These are phyloP conservation scores for Hydrocynus forskahlii DNA, from an alignment of 2,797 vertebrate species.

Conservation along the genomic window DNA sequence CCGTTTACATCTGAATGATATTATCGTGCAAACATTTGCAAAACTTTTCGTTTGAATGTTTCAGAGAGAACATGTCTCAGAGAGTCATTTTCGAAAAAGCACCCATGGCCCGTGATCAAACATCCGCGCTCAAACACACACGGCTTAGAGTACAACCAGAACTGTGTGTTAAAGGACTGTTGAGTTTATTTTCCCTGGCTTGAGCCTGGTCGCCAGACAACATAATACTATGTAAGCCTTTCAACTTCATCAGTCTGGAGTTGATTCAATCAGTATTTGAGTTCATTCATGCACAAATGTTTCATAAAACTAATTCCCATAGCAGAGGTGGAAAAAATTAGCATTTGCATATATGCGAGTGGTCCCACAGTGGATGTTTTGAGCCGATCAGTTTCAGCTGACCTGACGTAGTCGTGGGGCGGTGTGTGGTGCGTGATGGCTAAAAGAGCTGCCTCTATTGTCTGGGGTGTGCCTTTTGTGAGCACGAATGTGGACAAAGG, in stretches of 20 bases:
- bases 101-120: too few species aligned
- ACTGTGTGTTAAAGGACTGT: constrained; percentile 20
- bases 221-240: constrained; percentile 37
- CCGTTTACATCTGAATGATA: too few species aligned
- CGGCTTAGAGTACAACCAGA: not conserved
- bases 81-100: too few species aligned
- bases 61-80: too few species aligned
- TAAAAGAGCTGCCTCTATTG: not conserved
- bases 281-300: constrained; percentile 42
- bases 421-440: not conserved
- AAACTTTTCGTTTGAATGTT: too few species aligned
- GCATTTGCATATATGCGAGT: constrained; percentile 43
- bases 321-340: constrained; percentile 44
- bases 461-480: not conserved
- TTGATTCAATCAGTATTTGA: constrained; percentile 44
- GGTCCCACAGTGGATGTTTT: constrained; percentile 10
- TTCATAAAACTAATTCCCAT: constrained; percentile 37
- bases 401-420: not conserved
- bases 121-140: too few species aligned
- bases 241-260: constrained; percentile 35
- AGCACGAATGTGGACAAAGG: not conserved
- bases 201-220: constrained; percentile 28
- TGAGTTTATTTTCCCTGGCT: constrained; percentile 10
- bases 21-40: too few species aligned
- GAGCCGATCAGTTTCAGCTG: not conserved